Base-by-base conservation (phyloP, 2,797 vertebrate genomes). In the Thunnus albacares region DNA sequence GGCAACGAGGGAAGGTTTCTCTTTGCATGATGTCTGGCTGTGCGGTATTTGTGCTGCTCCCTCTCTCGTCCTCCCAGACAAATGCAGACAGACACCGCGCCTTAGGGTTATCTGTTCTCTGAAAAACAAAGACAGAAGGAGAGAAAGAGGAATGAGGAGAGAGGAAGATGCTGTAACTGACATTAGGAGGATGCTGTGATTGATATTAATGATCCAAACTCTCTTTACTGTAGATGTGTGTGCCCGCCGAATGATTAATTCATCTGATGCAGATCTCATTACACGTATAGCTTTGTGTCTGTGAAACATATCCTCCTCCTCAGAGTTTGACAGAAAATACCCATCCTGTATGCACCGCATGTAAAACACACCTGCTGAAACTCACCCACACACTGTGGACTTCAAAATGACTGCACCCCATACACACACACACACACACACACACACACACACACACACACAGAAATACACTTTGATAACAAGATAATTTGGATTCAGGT, bases 81-180 rank as follows among this genome's bases (percentile, higher is more conserved):
- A 92, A 94, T 82, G 87, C 87, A 91, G 91, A 90, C 90, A 91
- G 92, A 91, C 91, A 75, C 85, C 57, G 69, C 77, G 81, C 87
- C 89, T 83, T 77, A 60, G 88, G 89, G 85, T 86, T 79, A 93
- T 92, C 92, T 84, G 84, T 57, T 81, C 78, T 74, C 90, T 94
- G 91, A 33, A 91, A 92, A 89, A 89, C 80, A 92, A 81, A 90
- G 80, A 83, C 66, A 93, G 83, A 72, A 75, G 75, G 67, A 80
- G 82, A 87, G 63, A 80, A 53, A 73, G 55, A 45, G 43, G 30
- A 45, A 20, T 76, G 24, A 85, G 77, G 66, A 67, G 43, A 47
- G 30, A 78, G 41, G 47, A 60, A 30, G 56, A 35, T 33, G 71
- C 28, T 35, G 75, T 45, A 66, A 62, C 30, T 55, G 58, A 47